Conservation (phyloP, 2,888 invertebrate genomes). For the Dermolepida albohirtum region DNA sequence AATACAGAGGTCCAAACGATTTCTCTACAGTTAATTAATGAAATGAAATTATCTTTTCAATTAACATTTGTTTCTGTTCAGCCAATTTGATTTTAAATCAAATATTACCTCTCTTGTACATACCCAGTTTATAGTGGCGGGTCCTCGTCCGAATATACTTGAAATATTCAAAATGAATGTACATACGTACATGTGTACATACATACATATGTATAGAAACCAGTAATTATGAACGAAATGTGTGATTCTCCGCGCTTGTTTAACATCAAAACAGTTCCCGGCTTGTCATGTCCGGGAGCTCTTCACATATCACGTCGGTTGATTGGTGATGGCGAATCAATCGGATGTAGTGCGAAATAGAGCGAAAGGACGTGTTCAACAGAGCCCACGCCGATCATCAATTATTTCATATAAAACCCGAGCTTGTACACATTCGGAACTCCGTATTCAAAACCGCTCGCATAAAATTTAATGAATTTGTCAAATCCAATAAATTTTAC, state of each 20-base stretch:
- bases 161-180: too few species aligned
- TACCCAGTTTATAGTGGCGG: too few species aligned
- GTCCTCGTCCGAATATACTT: too few species aligned
- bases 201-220: not conserved
- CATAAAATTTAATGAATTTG: constrained; percentile 36
- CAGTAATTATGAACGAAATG: constrained; percentile 24
- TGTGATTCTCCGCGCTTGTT: constrained; percentile 17
- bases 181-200: not conserved
- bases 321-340: constrained; percentile 28
- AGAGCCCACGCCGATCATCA: constrained; percentile 22
- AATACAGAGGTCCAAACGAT: too few species aligned
- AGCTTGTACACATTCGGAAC: not conserved
- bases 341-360: constrained; percentile 20
- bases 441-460: constrained; percentile 16
- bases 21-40: too few species aligned
- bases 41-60: too few species aligned
- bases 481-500: constrained; percentile 35
- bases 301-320: constrained; percentile 24
- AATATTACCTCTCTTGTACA: too few species aligned
- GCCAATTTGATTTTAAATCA: too few species aligned
- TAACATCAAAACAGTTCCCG: constrained; percentile 30
- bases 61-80: too few species aligned
- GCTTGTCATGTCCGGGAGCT: constrained; percentile 29
- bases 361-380: constrained; percentile 20
- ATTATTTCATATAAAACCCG: constrained; percentile 29